A percentile compares a stretch with the other conserved stretches of the same genome.
Conservation (phyloP, 1,140 invertebrate species). For the Bathynomus jamesi region DNA sequence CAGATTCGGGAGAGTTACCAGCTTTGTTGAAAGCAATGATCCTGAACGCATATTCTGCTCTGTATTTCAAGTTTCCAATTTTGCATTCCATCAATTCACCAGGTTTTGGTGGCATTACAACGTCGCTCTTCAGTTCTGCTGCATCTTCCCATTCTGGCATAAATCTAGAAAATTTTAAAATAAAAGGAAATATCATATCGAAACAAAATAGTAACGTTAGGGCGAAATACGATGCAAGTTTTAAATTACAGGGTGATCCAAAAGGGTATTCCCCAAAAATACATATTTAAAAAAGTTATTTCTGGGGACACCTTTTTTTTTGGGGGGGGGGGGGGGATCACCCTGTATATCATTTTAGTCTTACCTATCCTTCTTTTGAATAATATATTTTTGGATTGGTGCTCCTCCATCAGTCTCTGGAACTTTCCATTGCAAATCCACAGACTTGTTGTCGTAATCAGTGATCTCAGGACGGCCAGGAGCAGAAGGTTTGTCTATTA, state of each 20-base stretch:
- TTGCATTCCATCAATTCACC: slow-evolving; percentile 63
- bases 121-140: slow-evolving; percentile 30
- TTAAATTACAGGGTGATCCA: too few relatives aligned
- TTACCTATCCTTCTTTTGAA: slow-evolving; percentile 87
- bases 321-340: too few relatives aligned
- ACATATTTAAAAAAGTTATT: too few relatives aligned
- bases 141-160: slow-evolving; percentile 73
- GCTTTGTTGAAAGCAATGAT: slow-evolving; percentile 94
- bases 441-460: slow-evolving; percentile 88
- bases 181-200: too few relatives aligned
- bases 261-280: too few relatives aligned
- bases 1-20: slow-evolving; percentile 84
- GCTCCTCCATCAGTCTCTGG: slow-evolving; percentile 90
- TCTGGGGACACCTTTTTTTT: too few relatives aligned
- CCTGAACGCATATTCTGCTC: slow-evolving; percentile 89
- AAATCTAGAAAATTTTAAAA: slow-evolving; percentile 40
- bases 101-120: slow-evolving; percentile 28
- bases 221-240: too few relatives aligned
- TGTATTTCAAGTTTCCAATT: slow-evolving; percentile 79
- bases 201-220: too few relatives aligned
- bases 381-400: slow-evolving; percentile 91
- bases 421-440: slow-evolving; percentile 86
- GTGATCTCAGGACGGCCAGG: slow-evolving; percentile 81
- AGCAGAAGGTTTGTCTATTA: slow-evolving; percentile 66
- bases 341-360: too few relatives aligned